Percentiles rank a stretch among this genome's conserved stretches.
These are phyloP conservation scores for Holothuria leucospilota DNA, from an alignment of 53 echinoderm and acorn worm species.

Conservation along the genomic window DNA sequence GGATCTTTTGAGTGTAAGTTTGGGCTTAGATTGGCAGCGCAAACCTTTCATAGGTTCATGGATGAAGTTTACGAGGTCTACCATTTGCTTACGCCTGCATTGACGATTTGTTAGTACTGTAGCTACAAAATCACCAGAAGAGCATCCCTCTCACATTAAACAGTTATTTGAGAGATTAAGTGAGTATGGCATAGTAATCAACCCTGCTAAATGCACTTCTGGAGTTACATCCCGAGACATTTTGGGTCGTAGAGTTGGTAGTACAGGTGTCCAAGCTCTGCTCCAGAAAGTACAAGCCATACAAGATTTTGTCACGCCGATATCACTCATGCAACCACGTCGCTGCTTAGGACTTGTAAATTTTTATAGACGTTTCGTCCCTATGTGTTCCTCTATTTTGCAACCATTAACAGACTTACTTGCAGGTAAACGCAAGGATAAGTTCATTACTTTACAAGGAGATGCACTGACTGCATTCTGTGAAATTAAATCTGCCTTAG, in stretches of 20 bases:
- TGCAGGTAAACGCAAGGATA: background rate
- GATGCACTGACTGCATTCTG: background rate
- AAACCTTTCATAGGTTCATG: too few relatives aligned
- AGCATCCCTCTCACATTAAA: background rate
- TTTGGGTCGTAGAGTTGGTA: conserved; percentile 39
- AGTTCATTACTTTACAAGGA: background rate
- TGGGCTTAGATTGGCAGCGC: too few relatives aligned
- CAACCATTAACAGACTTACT: conserved; percentile 24
- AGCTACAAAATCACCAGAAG: background rate
- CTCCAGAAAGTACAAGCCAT: conserved; percentile 59
- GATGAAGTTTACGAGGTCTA: background rate
- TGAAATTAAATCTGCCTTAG: conserved; percentile 24
- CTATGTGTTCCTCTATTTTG: background rate
- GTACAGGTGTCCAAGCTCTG: conserved; percentile 46
- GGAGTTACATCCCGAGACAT: conserved; percentile 5
- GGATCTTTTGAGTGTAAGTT: too few relatives aligned
- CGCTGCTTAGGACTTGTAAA: background rate
- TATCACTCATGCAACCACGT: background rate
- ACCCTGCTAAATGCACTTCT: conserved; percentile 17
- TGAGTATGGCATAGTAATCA: conserved; percentile 18
- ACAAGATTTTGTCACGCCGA: background rate
- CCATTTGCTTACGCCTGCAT: background rate
- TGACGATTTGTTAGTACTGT: background rate
- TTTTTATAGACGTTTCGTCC: conserved; percentile 33
- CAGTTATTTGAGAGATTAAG: conserved; percentile 38